Evolutionary conservation across 2,888 invertebrate genomes (phyloP).

Genomic region (Polydesmus complanatus): DNA sequence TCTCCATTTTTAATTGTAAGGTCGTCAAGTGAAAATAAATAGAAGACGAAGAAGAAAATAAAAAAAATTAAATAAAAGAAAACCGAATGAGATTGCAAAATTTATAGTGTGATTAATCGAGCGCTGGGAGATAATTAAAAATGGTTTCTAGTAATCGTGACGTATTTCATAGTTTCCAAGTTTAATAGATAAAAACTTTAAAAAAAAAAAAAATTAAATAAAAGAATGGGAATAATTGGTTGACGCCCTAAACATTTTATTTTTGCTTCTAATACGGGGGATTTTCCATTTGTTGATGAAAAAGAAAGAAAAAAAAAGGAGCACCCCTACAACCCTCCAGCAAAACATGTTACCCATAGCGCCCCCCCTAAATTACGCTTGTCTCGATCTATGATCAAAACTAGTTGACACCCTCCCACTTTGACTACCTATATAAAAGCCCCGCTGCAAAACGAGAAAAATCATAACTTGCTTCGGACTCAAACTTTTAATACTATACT

Average conservation of each 20-base stretch:
- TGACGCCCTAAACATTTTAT: neutral
- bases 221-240: neutral
- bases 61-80: too few relatives aligned
- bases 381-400: neutral
- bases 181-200: neutral
- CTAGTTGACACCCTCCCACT: neutral
- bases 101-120: neutral
- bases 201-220: neutral
- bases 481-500: too few relatives aligned
- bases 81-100: neutral
- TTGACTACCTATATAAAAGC: neutral
- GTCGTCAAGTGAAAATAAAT: too few relatives aligned
- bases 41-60: too few relatives aligned
- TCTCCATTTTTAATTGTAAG: neutral
- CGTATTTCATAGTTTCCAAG: neutral
- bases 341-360: too few relatives aligned
- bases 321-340: neutral
- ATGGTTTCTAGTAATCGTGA: neutral
- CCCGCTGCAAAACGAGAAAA: neutral
- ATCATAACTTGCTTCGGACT: too few relatives aligned
- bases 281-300: neutral
- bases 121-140: neutral
- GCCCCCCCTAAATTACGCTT: neutral
- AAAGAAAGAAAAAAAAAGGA: too few relatives aligned
- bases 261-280: neutral